These are phyloP conservation scores for Nannospalax galili DNA, from an alignment of 2,113 vertebrate species.

Conservation along the genomic window DNA sequence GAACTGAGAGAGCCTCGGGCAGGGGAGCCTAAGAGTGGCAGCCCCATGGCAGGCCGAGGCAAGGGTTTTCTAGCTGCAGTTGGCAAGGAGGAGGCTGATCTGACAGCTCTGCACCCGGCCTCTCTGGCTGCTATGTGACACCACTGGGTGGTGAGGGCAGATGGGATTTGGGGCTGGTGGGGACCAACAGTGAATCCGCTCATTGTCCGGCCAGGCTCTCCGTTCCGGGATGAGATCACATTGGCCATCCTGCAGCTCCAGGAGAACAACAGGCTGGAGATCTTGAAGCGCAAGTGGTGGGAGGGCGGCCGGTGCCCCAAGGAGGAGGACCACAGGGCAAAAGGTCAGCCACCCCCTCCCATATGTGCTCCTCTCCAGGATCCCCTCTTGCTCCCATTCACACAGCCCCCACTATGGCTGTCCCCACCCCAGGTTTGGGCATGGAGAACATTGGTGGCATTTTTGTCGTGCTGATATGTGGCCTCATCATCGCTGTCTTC, in stretches of 20 bases:
- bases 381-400: rapidly evolving
- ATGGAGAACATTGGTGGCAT: conserved; percentile 97
- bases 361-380: rapidly evolving
- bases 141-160: neutral
- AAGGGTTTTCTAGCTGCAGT: neutral
- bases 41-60: neutral
- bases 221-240: conserved; percentile 93
- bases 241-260: conserved; percentile 94
- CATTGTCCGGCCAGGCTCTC: conserved; percentile 86
- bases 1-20: neutral
- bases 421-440: conserved; percentile 83
- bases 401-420: neutral
- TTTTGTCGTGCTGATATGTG: conserved; percentile 94
- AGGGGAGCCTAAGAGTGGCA: neutral
- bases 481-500: conserved; percentile 94
- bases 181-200: neutral
- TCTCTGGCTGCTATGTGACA: neutral
- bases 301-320: conserved; percentile 93
- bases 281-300: conserved; percentile 96
- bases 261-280: conserved; percentile 95
- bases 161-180: neutral
- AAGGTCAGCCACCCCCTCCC: conserved; percentile 83
- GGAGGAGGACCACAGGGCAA: conserved; percentile 94
- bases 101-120: neutral
- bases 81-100: neutral